These are phyloP conservation scores for Caenorhabditis drosophilae DNA, from an alignment of 2,888 invertebrate species.

Conservation along the genomic window DNA sequence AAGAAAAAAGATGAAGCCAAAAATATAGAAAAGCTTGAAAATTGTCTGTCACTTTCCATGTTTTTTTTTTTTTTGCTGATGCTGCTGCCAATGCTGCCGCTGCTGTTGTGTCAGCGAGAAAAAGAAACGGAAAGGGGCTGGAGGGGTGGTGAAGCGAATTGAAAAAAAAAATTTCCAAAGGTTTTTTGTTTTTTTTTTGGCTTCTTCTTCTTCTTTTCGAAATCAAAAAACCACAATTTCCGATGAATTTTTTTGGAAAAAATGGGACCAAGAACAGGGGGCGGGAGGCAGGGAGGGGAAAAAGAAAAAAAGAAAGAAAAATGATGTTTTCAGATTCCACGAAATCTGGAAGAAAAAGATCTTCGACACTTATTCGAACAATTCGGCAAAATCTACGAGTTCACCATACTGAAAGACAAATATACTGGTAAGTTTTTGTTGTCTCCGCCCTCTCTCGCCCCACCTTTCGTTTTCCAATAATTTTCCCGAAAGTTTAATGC, in stretches of 20 bases:
- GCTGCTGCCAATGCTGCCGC: too few species aligned
- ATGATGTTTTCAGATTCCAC: slow-evolving; percentile 79
- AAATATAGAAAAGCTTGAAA: too few species aligned
- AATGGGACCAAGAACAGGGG: not conserved
- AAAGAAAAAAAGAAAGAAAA: not conserved
- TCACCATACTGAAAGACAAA: slow-evolving; percentile 90
- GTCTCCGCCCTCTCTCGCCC: too few species aligned
- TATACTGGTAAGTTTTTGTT: slow-evolving; percentile 76
- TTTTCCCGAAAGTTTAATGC: too few species aligned
- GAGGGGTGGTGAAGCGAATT: too few species aligned
- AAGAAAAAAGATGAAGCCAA: too few species aligned
- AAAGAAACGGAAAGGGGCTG: too few species aligned
- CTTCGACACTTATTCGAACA: slow-evolving; percentile 88
- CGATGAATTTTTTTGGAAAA: not conserved
- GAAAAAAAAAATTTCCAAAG: not conserved
- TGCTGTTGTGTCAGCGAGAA: too few species aligned
- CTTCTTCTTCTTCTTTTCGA: not conserved
- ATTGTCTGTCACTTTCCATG: too few species aligned
- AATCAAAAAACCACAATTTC: not conserved
- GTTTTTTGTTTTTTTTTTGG: not conserved
- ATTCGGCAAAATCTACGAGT: slow-evolving; percentile 90
- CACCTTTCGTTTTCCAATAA: too few species aligned
- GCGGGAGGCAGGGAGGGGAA: not conserved
- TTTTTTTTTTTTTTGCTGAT: too few species aligned
- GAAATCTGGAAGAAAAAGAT: slow-evolving; percentile 86